Evolutionary conservation across 2,113 vertebrate genomes (phyloP).

Genomic region (Semnornis frantzii): DNA sequence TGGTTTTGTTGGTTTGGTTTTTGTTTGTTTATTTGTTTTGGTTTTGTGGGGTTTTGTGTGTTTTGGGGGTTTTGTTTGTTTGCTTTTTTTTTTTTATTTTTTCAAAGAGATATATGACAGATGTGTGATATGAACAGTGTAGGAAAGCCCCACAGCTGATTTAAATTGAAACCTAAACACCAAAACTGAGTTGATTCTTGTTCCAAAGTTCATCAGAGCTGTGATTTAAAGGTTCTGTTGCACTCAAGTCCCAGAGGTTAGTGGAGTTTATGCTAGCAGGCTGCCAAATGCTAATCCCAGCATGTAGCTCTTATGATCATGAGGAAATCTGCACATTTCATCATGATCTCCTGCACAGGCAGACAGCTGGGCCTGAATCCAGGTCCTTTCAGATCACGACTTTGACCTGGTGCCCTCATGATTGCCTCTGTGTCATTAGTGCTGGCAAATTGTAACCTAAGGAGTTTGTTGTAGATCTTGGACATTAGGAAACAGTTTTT

Average conservation of each 20-base stretch:
- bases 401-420: neutral
- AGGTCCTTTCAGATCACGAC: neutral
- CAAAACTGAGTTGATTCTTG: neutral
- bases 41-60: too few relatives aligned
- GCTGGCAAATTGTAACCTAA: neutral
- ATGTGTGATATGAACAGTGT: neutral
- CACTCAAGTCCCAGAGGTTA: conserved; percentile 12
- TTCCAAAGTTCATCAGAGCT: neutral
- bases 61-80: too few relatives aligned
- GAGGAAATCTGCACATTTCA: neutral
- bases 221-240: conserved; percentile 22
- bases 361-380: neutral
- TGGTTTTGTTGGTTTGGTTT: too few relatives aligned
- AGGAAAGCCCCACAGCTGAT: neutral
- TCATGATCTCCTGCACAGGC: neutral
- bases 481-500: too few relatives aligned
- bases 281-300: neutral
- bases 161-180: neutral
- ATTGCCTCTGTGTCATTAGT: neutral
- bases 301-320: neutral
- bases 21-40: too few relatives aligned
- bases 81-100: too few relatives aligned
- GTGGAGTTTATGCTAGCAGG: neutral
- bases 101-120: neutral
- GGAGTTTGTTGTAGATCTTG: neutral